phyloP scores from a whole-genome alignment of 1,140 invertebrate genomes.

The Aethina tumida region DNA sequence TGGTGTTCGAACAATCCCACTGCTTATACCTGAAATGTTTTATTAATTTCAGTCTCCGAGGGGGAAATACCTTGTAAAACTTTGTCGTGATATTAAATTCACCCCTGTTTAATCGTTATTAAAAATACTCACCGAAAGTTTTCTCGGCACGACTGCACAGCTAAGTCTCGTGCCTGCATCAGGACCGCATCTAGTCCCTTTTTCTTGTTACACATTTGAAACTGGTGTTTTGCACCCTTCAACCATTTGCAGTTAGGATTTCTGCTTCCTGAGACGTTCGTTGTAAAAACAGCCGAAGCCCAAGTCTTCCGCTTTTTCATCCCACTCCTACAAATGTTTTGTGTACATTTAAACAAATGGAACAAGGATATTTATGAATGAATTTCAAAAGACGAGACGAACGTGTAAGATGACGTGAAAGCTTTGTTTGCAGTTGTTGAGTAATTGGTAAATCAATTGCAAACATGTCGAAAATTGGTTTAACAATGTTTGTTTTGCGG shows the following conservation, averaged over 20 bases:
- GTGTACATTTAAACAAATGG: no score
- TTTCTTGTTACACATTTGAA: constrained; percentile 42
- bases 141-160: constrained; percentile 43
- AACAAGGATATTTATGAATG: no score
- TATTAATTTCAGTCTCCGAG: not conserved
- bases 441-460: no score
- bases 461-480: no score
- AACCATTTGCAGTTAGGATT: constrained; percentile 39
- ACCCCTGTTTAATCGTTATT: not conserved
- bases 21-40: constrained; percentile 42
- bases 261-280: no score
- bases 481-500: no score
- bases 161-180: constrained; percentile 41
- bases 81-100: constrained; percentile 4
- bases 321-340: no score
- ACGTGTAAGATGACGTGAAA: no score
- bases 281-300: no score
- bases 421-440: no score
- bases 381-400: no score
- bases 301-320: no score
- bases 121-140: constrained; percentile 6
- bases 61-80: not conserved
- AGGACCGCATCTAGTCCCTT: constrained; percentile 41
- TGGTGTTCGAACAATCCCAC: constrained; percentile 50
- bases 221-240: constrained; percentile 62